phyloP scores from a whole-genome alignment of 1,140 invertebrate genomes.

The Maconellicoccus hirsutus region DNA sequence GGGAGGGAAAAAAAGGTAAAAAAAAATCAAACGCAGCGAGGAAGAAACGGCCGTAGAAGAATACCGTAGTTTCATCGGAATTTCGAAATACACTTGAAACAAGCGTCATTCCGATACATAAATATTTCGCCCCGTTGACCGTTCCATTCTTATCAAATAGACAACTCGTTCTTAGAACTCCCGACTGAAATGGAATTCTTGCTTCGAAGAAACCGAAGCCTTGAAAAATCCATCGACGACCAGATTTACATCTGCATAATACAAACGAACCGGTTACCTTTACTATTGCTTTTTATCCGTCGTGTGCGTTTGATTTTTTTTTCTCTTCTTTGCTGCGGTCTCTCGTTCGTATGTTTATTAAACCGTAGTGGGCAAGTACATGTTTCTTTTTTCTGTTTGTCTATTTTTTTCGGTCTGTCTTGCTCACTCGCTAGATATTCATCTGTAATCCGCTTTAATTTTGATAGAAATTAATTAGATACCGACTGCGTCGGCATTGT shows the following conservation, averaged over 20 bases:
- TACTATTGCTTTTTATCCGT: slow-evolving; percentile 13
- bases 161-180: slow-evolving; percentile 17
- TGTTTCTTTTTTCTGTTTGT: background rate
- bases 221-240: slow-evolving; percentile 21
- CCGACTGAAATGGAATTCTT: slow-evolving; percentile 17
- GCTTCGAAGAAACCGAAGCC: slow-evolving; percentile 18
- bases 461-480: no score
- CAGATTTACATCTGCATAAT: slow-evolving; percentile 17
- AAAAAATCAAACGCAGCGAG: no score
- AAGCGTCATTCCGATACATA: slow-evolving; percentile 11
- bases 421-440: no score
- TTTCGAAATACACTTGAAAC: slow-evolving; percentile 14
- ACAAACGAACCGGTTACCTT: slow-evolving; percentile 17
- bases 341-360: background rate
- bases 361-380: background rate
- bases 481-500: no score
- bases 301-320: background rate
- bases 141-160: slow-evolving; percentile 21
- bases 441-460: no score
- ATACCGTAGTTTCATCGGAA: background rate
- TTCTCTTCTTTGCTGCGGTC: background rate
- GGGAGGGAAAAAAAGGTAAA: no score
- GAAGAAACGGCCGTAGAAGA: no score
- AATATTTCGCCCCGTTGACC: slow-evolving; percentile 21
- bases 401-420: no score